Conservation (phyloP, 2,888 invertebrate genomes). For the Suillia variegata region DNA sequence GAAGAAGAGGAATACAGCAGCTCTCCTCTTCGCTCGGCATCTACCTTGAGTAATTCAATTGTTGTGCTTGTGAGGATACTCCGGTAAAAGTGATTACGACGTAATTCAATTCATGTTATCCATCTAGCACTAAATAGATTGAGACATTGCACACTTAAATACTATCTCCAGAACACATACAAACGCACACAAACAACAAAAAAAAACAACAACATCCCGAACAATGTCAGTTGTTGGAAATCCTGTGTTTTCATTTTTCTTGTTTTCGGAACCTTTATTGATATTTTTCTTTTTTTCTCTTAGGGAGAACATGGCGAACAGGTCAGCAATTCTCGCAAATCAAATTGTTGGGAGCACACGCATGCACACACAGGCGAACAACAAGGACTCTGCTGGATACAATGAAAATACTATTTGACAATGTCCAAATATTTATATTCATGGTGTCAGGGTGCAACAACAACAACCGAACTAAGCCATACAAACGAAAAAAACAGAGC, state of each 20-base stretch:
- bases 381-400: conserved; percentile 1
- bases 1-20: too few species aligned
- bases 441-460: conserved; percentile 17
- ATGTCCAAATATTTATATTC: conserved; percentile 35
- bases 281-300: conserved; percentile 7
- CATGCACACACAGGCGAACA: conserved; percentile 9
- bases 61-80: conserved; percentile 4
- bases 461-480: conserved; percentile 9
- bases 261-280: background rate
- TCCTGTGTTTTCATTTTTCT: background rate
- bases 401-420: conserved; percentile 26
- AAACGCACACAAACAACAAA: background rate
- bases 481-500: conserved; percentile 18
- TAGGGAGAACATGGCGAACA: conserved; percentile 13
- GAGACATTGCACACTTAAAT: conserved; percentile 13
- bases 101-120: conserved; percentile 24
- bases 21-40: too few species aligned
- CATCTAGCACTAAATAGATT: conserved; percentile 19
- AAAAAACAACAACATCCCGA: background rate
- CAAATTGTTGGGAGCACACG: conserved; percentile 17
- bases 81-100: conserved; percentile 21
- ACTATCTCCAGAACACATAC: background rate
- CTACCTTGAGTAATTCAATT: conserved; percentile 23
- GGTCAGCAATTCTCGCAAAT: conserved; percentile 26
- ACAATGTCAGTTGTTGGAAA: background rate